Evolutionary conservation across 1,140 invertebrate genomes (phyloP).

Genomic region (Vanessa atalanta): DNA sequence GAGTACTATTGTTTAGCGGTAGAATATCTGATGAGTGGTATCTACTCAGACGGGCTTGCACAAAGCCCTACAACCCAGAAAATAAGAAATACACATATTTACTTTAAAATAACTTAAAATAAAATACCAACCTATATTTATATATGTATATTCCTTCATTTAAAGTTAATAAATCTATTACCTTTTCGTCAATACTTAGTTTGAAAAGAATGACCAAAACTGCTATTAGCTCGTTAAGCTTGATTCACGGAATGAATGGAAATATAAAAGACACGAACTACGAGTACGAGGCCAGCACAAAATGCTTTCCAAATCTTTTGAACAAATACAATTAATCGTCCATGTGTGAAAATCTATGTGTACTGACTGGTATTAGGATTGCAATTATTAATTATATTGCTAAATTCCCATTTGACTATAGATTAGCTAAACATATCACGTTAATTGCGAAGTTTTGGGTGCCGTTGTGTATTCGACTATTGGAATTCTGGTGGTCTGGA

Average conservation of each 20-base stretch:
- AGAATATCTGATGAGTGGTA: too few species aligned
- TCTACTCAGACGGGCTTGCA: too few species aligned
- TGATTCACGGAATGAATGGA: neutral
- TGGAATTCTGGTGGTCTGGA: neutral
- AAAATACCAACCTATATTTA: too few species aligned
- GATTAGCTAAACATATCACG: slow-evolving; percentile 4
- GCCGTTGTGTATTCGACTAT: neutral
- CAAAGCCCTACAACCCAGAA: too few species aligned
- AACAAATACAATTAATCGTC: neutral
- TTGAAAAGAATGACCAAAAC: neutral
- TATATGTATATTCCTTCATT: too few species aligned
- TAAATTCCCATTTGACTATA: slow-evolving; percentile 3
- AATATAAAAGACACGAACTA: neutral
- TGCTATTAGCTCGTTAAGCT: neutral
- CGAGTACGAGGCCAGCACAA: neutral
- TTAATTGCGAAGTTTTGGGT: slow-evolving; percentile 3
- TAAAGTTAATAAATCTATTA: neutral
- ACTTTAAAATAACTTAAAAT: too few species aligned
- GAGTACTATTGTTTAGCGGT: too few species aligned
- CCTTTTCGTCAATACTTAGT: neutral
- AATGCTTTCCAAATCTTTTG: neutral
- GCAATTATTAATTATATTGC: slow-evolving; percentile 3
- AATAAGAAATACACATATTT: too few species aligned
- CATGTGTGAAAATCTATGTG: neutral
- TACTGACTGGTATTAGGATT: neutral